Evolutionary conservation across 2,888 invertebrate species (phyloP).

Genomic region (Tryphoninae sp.): DNA sequence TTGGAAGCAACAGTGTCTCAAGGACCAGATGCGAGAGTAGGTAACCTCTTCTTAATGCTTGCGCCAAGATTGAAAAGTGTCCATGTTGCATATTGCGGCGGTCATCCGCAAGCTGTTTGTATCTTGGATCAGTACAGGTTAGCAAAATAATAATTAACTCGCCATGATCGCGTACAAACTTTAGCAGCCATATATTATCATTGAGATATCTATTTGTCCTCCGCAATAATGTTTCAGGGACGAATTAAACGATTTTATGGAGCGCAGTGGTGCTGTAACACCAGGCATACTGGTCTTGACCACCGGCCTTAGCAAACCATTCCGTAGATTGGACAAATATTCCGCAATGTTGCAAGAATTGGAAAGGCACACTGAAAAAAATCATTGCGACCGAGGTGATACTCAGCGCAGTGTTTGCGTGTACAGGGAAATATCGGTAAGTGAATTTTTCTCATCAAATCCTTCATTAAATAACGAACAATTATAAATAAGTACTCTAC

Average conservation of each 20-base stretch:
- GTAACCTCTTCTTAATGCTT: constrained; percentile 94
- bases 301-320: constrained; percentile 96
- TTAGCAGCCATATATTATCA: no score
- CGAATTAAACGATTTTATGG: constrained; percentile 93
- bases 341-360: constrained; percentile 96
- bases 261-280: constrained; percentile 91
- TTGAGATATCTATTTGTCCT: no score
- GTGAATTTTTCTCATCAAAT: constrained; percentile 71
- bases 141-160: constrained; percentile 76
- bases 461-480: no score
- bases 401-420: constrained; percentile 97
- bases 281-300: constrained; percentile 95
- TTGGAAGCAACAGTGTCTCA: constrained; percentile 90
- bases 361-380: constrained; percentile 97
- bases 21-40: constrained; percentile 91
- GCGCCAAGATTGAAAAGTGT: constrained; percentile 92
- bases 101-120: constrained; percentile 97
- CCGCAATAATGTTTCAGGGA: constrained; percentile 83
- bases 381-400: constrained; percentile 97
- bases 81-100: constrained; percentile 94
- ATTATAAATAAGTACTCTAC: constrained; percentile 3
- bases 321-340: constrained; percentile 97
- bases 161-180: not conserved
- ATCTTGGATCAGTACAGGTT: constrained; percentile 96
- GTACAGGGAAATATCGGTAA: constrained; percentile 96